These are phyloP conservation scores for Morus bassanus DNA, from an alignment of 2,797 vertebrate species.

Conservation along the genomic window DNA sequence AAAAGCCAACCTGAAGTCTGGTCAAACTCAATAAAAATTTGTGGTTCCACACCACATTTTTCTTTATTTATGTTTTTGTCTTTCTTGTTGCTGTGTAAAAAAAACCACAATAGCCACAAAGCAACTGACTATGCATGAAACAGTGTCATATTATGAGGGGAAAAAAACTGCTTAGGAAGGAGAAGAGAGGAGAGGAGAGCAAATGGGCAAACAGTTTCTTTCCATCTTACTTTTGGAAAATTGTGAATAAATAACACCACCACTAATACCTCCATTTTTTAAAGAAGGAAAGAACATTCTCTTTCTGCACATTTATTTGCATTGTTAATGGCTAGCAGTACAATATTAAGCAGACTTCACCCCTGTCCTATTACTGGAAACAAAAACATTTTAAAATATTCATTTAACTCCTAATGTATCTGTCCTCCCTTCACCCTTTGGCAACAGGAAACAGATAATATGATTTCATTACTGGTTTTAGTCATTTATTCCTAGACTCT, in stretches of 20 bases:
- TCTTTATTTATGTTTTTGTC: constrained; percentile 11
- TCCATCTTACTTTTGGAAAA: neutral
- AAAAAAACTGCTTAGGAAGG: neutral
- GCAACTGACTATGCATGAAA: neutral
- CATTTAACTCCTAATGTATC: neutral
- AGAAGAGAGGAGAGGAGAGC: neutral
- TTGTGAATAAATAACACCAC: neutral
- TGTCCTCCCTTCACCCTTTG: neutral
- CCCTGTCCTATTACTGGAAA: neutral
- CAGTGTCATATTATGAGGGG: neutral
- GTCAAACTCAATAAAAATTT: neutral
- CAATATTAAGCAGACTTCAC: neutral
- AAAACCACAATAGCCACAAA: neutral
- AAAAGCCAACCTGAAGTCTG: neutral
- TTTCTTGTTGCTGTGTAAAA: neutral
- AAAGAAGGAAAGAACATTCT: neutral
- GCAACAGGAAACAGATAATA: neutral
- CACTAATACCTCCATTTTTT: neutral
- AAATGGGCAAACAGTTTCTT: neutral
- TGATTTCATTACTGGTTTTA: neutral
- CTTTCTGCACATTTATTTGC: neutral
- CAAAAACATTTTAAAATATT: neutral
- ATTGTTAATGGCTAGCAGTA: neutral
- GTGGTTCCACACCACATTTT: neutral
- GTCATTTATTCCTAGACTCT: neutral